A percentile compares a stretch with the other conserved stretches of the same genome.
Conservation (phyloP, 2,113 vertebrate genomes). For the Mastomys coucha region DNA sequence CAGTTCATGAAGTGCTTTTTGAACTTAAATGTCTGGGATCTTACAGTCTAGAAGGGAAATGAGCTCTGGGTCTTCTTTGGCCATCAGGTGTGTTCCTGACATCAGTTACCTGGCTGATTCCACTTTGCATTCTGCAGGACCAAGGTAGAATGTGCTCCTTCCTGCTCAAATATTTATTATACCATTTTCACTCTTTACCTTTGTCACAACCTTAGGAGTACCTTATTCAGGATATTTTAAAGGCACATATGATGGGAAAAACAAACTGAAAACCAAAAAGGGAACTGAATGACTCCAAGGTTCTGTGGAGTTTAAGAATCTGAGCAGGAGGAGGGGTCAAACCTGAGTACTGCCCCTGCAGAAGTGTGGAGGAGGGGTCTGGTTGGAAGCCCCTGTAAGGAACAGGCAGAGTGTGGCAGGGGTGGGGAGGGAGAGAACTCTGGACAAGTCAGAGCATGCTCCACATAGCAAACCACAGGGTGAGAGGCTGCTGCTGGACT, state of each 20-base stretch:
- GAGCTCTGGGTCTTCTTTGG: not conserved
- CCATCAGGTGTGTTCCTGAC: not conserved
- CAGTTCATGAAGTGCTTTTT: not conserved
- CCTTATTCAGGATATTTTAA: slow-evolving; percentile 35
- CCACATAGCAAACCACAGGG: not conserved
- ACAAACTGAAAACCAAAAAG: not conserved
- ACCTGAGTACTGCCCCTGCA: not conserved
- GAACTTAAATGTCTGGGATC: not conserved
- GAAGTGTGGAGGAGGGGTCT: not conserved
- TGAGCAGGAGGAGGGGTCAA: not conserved
- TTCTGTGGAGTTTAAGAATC: not conserved
- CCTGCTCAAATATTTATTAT: slow-evolving; percentile 16
- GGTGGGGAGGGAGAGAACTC: too few species aligned
- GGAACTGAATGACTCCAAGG: not conserved
- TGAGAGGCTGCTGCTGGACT: not conserved
- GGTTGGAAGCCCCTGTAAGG: not conserved
- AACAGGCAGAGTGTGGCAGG: not conserved
- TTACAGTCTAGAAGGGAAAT: not conserved
- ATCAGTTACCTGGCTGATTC: not conserved
- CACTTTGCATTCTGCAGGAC: not conserved
- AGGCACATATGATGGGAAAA: slow-evolving; percentile 20
- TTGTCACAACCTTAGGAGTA: not conserved
- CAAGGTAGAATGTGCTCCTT: not conserved
- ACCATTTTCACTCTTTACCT: slow-evolving; percentile 29
- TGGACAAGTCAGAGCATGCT: not conserved